phyloP scores from a whole-genome alignment of 2,888 invertebrate genomes.

The Alcis repandata region DNA sequence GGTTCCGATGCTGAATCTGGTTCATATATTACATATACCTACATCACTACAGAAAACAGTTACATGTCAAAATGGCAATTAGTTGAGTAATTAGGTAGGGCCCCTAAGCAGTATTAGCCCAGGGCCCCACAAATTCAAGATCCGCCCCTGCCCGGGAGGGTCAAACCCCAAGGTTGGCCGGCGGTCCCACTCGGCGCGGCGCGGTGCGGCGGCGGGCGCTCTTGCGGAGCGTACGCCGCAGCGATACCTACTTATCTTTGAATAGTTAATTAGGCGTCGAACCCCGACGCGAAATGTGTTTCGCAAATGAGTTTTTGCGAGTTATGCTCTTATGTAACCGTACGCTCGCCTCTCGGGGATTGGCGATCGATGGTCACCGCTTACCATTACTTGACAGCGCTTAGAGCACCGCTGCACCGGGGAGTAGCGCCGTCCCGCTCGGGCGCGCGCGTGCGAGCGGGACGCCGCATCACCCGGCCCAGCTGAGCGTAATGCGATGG shows the following conservation, averaged over 20 bases:
- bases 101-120: too few relatives aligned
- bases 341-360: constrained; percentile 38
- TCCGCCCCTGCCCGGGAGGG: constrained; percentile 48
- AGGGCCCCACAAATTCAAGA: too few relatives aligned
- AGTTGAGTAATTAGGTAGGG: too few relatives aligned
- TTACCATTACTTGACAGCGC: constrained; percentile 46
- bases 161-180: constrained; percentile 48
- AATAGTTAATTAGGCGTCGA: constrained; percentile 59
- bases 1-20: too few relatives aligned
- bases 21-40: too few relatives aligned
- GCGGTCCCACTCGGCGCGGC: constrained; percentile 24
- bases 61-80: too few relatives aligned
- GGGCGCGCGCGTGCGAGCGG: constrained; percentile 38
- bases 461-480: constrained; percentile 31
- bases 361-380: constrained; percentile 50
- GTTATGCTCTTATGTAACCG: constrained; percentile 53
- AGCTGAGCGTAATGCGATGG: constrained; percentile 39
- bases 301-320: constrained; percentile 61
- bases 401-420: constrained; percentile 40
- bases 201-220: constrained; percentile 22
- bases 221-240: constrained; percentile 26
- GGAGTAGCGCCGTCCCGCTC: constrained; percentile 40
- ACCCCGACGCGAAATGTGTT: constrained; percentile 50
- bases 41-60: too few relatives aligned
- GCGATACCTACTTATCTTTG: constrained; percentile 52